Base-by-base conservation (phyloP, 2,113 vertebrate species). In the Quiscalus mexicanus region DNA sequence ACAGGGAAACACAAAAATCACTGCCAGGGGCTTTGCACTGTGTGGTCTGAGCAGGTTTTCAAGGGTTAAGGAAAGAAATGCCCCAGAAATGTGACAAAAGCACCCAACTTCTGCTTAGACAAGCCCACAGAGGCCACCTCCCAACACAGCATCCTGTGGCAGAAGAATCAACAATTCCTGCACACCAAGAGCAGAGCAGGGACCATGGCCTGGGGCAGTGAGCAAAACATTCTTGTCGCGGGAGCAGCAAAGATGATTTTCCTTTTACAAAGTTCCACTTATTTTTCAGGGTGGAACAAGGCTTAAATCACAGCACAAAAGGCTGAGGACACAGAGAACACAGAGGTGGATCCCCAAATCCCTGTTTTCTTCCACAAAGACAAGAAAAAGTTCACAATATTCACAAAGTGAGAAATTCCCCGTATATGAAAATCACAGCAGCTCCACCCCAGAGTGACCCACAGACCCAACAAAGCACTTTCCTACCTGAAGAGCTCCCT, bases 401-500 rank as follows among this genome's bases (percentile, higher is more conserved):
- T 52, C 55, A 28, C 20, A 50, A 22, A 0, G 25, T 2, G 1
- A 71, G n/a, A 33, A 49, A 70, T 14, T 10, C 4, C 13, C 16
- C 0, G 0, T 1, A 31, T 3, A 31, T 3, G 33, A 49, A 68
- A 75, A 87, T 3, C 45, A 7, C 2, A 47, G 2, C 21, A 1
- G 73, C 52, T 81, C 11, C 58, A 73, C 27, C 20, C 22, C 1
- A 1, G 41, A 52, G 62, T 21, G 6, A n/a, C 2, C 42, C 4
- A 0, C 9, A 87, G 35, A 49, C 3, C 7, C 3, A 1, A 4
- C 0, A 9, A 58, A 52, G 22, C 2, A 0, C 16, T 21, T 21
- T 30, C 97, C 95, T 97, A 99, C 99, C 99, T 99, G 98, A 99
- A 99, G 37, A 99, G 99, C 55, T 99, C 99, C 24, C 98, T 97